Evolutionary conservation across 2,797 vertebrate genomes (phyloP), one percentile per base, ranked within the genome.

Genomic region (Labroides dimidiatus): DNA sequence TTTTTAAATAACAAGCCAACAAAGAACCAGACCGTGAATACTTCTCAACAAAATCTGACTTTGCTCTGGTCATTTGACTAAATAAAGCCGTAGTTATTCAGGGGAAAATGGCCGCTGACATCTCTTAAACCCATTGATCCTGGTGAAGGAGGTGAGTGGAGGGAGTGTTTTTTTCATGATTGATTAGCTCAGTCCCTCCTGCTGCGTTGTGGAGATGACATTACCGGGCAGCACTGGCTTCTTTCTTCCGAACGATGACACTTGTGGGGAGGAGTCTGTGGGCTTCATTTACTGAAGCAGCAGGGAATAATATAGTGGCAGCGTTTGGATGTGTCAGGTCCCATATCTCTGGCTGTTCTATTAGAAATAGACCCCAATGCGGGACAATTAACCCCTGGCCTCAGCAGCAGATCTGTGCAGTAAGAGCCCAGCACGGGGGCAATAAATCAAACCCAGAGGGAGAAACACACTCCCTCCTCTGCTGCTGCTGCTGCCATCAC

Each of bases 81-180:
- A 92, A 92, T 92, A 79, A 88, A 84, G 85, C 77, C 81, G 80
- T 88, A 92, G 91, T 92, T 91, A 90, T 84, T 91, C 85, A 83
- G 89, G 67, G 72, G 70, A 84, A 82, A 87, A 87, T 78, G 72
- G 63, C 81, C 59, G 10, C 72, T 82, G 80, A 84, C 81, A 82
- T 50, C 58, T 61, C 62, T 30, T 61, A 53, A 68, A 69, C 84
- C 63, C 76, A 64, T 43, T 14, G 72, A 56, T 81, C 58, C 59
- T 69, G 45, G 44, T 24, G 59, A 55, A 53, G 60, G 57, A 80
- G 72, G 63, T 36, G 69, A 44, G 68, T 37, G 71, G 61, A 53
- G 69, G 69, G 52, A 75, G 74, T 69, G 77, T 81, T 75, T 80
- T 70, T 78, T 52, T 39, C 88, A 90, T 81, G 42, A 33, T 33